These are phyloP conservation scores for Phoenicopterus ruber DNA, from an alignment of 2,113 vertebrate species.

Conservation along the genomic window DNA sequence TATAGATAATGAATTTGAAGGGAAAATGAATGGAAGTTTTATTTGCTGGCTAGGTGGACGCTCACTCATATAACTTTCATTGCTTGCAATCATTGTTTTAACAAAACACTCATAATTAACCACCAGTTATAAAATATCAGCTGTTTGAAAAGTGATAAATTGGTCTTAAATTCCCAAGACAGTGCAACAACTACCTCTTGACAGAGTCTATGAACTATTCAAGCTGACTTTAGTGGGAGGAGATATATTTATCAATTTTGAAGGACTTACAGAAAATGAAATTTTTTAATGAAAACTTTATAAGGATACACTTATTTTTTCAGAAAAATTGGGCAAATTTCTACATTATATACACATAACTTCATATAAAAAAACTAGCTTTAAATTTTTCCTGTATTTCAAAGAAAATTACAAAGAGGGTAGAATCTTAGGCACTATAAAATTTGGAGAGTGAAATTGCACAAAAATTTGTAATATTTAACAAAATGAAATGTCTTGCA, in stretches of 20 bases:
- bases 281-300: neutral
- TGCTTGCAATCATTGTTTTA: neutral
- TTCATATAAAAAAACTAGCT: neutral
- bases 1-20: neutral
- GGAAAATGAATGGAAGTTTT: neutral
- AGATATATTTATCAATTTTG: neutral
- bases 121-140: neutral
- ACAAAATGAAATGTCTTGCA: neutral
- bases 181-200: neutral
- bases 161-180: neutral
- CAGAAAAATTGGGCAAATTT: rapidly evolving
- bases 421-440: neutral
- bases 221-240: neutral
- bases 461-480: neutral
- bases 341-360: neutral
- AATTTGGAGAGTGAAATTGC: neutral
- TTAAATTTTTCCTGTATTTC: neutral
- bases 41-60: neutral
- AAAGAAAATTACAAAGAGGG: neutral
- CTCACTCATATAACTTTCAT: neutral
- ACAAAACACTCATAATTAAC: neutral
- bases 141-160: neutral
- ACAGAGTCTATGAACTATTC: neutral
- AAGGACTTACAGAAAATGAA: neutral
- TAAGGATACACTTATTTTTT: neutral